Base-by-base conservation (phyloP, 2,113 vertebrate species). In the Anolis carolinensis region DNA sequence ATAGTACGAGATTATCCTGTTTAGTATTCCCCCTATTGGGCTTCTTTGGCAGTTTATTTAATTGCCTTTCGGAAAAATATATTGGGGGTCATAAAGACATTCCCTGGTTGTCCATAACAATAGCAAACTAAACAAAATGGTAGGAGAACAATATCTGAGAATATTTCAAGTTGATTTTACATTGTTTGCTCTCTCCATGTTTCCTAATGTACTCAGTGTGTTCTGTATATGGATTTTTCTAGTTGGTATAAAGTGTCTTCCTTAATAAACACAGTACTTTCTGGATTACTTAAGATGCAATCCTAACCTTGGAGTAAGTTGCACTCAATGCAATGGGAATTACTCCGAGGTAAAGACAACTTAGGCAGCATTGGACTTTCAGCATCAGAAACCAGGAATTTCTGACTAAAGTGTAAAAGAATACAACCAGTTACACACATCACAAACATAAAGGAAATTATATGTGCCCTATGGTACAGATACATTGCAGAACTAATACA, bases 41-140 rank as follows among this genome's bases (percentile, higher is more conserved):
- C 68, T 78, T 83, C 44, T 2, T 92, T 67, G 72, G 67, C 55
- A 72, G 86, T 92, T 91, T 91, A 79, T 91, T 88, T 89, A 91
- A 65, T 89, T 77, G 75, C 74, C 85, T 21, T 68, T 75, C 65
- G 48, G 89, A 78, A 92, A 67, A 5, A 63, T 23, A 86, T 70
- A 84, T 34, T 78, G 85, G 84, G 62, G n/a, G 55, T 55, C 34
- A 87, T 92, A 65, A 82, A 86, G 71, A 13, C 86, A 84, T 80
- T 80, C 14, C n/a, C 85, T 44, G 2, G 79, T 94, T 87, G 91
- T 21, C 23, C 86, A 78, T 77, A 52, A 78, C 52, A 73, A 83
- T 25, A 44, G 44, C 50, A 14, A 44, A 32, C 70, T 23, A n/a
- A 86, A 27, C 36, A 48, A 74, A 74, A 52, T 72, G 39, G 18